Evolutionary conservation across 2,113 vertebrate species (phyloP), one percentile per base, ranked within the genome.

Genomic region (Hystrix brachyura): DNA sequence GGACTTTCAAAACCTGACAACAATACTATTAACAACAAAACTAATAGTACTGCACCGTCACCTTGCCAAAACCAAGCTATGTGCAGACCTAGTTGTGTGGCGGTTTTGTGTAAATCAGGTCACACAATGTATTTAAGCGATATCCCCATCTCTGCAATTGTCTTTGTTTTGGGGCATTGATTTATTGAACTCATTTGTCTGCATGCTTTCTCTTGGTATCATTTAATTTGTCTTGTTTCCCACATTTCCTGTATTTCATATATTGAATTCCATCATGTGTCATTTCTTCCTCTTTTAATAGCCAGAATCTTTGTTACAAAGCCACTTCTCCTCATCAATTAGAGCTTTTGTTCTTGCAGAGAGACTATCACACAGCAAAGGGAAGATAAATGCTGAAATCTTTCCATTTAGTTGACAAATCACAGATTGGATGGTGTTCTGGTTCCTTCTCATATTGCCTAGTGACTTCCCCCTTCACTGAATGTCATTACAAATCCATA

Each of bases 61-160:
- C 60, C 48, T 11, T 43, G 1, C 3, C 19, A 2, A 8, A 29
- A 0, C 0, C n/a, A 64, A 53, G 13, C 18, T 38, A 80, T 10
- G 14, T 43, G 59, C 23, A 43, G 3, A 43, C 0, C 0, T 7
- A 12, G 43, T 23, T 43, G 14, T 48, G 7, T 8, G 10, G 34
- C 21, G 12, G 12, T 27, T 55, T 84, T 69, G 46, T 51, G 53
- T 65, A 25, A 18, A 32, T 85, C n/a, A 3, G n/a, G 25, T 7
- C 2, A 2, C 34, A 15, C 3, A 32, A 5, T 25, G 34, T 11
- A 3, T 19, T 67, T 55, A 25, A 12, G 23, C 10, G 25, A 3
- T 17, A 29, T 7, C 46, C 25, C 8, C 46, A 9, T 29, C 25
- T n/a, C 72, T 51, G 72, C 23, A 29, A 13, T 27, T 64, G 69